Base-by-base conservation (phyloP, 1,140 invertebrate genomes). In the Triops longicaudatus region DNA sequence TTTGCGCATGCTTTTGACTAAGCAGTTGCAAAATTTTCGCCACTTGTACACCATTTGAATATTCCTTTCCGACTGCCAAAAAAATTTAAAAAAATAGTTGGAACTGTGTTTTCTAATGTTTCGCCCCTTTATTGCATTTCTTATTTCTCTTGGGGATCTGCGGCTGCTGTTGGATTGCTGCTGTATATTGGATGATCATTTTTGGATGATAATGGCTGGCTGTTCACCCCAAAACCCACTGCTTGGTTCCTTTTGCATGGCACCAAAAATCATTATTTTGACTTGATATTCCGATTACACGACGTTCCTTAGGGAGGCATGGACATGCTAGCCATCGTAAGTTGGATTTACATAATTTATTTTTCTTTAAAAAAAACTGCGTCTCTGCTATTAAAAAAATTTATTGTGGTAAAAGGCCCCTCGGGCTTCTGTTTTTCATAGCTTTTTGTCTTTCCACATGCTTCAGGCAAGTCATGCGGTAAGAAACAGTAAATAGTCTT, bases 391-490 rank as follows among this genome's bases (percentile, higher is more conserved):
- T 22, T 63, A 6, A 14, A 63, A n/a, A 5, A 63, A 63, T 63
- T 63, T 37, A 4, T 63, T 63, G 50, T 63, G 50, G 5, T 17
- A 63, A 63, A 63, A 9, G 10, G 50, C 50, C 50, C 50, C 50
- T 63, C 50, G 17, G 50, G 50, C 50, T 17, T n/a, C 14, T 63
- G 17, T 63, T 37, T 37, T 37, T 63, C 50, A 63, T 63, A 63
- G 50, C 50, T 63, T 11, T 63, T 63, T 63, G 14, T 63, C 14
- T 63, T 63, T 63, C 14, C 17, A 17, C 50, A 63, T 63, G 50
- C 50, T 63, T 63, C 50, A 63, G 50, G 50, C 50, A 63, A 63
- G 50, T 63, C 50, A 63, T 63, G 50, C 50, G 50, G 50, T 63
- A 63, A 63, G n/a, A 63, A 63, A 63, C 14, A 63, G 17, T 0